phyloP scores from a whole-genome alignment of 1,140 invertebrate species.

The Drosophila pandora region DNA sequence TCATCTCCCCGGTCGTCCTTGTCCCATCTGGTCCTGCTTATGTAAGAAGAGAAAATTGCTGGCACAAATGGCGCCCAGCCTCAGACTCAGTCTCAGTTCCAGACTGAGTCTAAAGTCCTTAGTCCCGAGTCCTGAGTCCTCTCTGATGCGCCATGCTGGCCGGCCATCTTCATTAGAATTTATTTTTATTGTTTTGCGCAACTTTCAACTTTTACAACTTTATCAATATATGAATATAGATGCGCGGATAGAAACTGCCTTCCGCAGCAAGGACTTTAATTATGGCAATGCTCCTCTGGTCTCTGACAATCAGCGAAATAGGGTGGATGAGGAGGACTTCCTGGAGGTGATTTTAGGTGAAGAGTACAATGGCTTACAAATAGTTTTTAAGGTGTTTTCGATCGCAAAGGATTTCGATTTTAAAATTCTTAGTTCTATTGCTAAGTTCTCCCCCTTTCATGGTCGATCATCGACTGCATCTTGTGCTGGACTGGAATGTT shows the following conservation, averaged over 20 bases:
- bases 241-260: slow-evolving; percentile 31
- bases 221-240: slow-evolving; percentile 82
- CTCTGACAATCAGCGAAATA: slow-evolving; percentile 18
- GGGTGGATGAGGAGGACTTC: slow-evolving; percentile 8
- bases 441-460: not conserved
- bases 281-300: slow-evolving; percentile 49
- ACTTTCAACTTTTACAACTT: slow-evolving; percentile 81
- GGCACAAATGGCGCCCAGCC: slow-evolving; percentile 65
- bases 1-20: not conserved
- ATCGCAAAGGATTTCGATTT: not conserved
- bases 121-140: slow-evolving; percentile 4
- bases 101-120: not conserved
- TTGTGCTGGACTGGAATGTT: slow-evolving; percentile 33
- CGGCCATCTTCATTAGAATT: slow-evolving; percentile 79
- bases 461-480: not conserved
- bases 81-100: slow-evolving; percentile 21
- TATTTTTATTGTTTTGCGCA: slow-evolving; percentile 82
- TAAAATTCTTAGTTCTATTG: not conserved
- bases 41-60: slow-evolving; percentile 76
- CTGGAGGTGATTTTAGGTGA: slow-evolving; percentile 4
- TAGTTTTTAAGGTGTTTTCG: slow-evolving; percentile 1
- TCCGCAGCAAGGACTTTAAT: slow-evolving; percentile 62
- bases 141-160: slow-evolving; percentile 67
- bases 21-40: slow-evolving; percentile 60
- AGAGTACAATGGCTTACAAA: not conserved